Base-by-base conservation (phyloP, 2,113 vertebrate genomes). In the Petroica traversi region DNA sequence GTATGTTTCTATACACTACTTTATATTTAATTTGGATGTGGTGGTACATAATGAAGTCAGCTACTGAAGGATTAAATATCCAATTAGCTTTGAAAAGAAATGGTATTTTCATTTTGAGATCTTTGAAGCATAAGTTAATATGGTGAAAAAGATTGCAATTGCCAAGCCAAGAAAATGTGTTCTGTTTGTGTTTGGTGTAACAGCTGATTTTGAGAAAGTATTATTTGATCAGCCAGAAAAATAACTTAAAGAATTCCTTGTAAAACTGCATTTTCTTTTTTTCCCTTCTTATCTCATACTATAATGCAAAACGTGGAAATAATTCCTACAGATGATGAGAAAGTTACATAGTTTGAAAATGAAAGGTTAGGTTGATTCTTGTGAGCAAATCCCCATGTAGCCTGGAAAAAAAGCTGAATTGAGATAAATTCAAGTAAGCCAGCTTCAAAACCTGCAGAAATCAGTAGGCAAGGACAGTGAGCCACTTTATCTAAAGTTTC, bases 291-390 rank as follows among this genome's bases (percentile, higher is more conserved):
- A 97, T 92, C 92, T 15, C 97, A 97, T 9, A 34, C 33, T 59
- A 8, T 97, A 48, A 97, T 97, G n/a, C 73, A 97, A 93, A 94
- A 97, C 38, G 36, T 91, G 85, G 96, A 55, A 92, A 96, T 52
- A 68, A 71, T 82, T 86, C 48, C 73, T 40, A 34, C 23, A 52
- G 49, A 59, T 81, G 41, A 62, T 28, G 26, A 85, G 58, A 86
- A 86, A 88, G 12, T 33, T 26, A 49, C 22, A 31, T 19, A 43
- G 15, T 33, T 28, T 74, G 51, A 59, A 86, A 88, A 83, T 34
- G 16, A 74, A 74, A 86, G 17, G 6, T 68, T 55, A 68, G 52
- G 61, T 22, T 51, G 34, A 83, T 36, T 74, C 28, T 25, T n/a
- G 17, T n/a, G 12, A 75, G 29, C 9, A 92, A 87, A 82, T 48